Evolutionary conservation across 2,113 vertebrate genomes (phyloP), one percentile per base, ranked within the genome.

Genomic region (Gasterosteus aculeatus): DNA sequence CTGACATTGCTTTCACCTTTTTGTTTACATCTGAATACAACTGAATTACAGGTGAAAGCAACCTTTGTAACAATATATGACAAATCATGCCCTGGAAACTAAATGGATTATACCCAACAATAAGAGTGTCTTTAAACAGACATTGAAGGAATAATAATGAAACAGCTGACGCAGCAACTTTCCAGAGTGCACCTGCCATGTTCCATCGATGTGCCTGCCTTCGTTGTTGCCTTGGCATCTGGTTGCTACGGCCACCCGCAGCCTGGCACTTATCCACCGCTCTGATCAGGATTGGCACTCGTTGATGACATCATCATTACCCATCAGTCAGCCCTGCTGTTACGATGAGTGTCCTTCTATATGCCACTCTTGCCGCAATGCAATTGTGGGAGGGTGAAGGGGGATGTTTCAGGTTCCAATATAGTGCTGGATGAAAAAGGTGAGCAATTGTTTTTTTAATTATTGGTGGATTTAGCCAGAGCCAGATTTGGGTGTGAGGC

Each of bases 271-370:
- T 77, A 73, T 87, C 88, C 91, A 87, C 75, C 19, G 31, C 70
- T 72, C 72, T 88, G 88, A 91, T 89, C 76, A 76, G 84, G 84
- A 89, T 80, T 88, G 90, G 78, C 85, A 89, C 71, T 76, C 80
- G 63, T n/a, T 65, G 87, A 86, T 92, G 90, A 91, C 89, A 88
- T 91, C 87, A 91, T 87, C 82, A 84, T 82, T 68, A 73, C 66
- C 80, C 78, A 87, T 82, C 90, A 88, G 77, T 83, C 80, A 87
- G 74, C 42, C 65, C 74, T 74, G 84, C 81, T 87, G 87, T 81
- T 81, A 60, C 77, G 69, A 56, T 69, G 82, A 82, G 71, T 53
- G 82, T 77, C 70, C 64, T 68, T 80, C 69, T 78, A 75, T 66
- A 78, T 47, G 66, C 69, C 47, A 56, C 75, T 72, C 57, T 49